These are phyloP conservation scores for Alligator sinensis DNA, from an alignment of 2,113 vertebrate species.

Conservation along the genomic window DNA sequence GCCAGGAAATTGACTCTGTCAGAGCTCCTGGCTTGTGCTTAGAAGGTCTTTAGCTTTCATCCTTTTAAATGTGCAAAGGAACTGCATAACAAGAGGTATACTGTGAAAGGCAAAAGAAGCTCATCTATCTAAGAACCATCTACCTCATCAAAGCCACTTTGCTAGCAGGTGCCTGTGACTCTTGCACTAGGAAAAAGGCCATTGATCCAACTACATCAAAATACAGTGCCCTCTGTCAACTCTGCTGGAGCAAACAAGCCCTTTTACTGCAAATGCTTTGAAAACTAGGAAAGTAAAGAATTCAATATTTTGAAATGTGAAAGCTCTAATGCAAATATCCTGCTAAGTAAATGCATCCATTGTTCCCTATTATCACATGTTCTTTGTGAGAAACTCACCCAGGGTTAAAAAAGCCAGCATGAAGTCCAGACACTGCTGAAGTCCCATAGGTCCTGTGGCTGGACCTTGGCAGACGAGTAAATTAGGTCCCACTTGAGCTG, in stretches of 20 bases:
- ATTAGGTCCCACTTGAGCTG: neutral
- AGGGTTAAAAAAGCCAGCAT: neutral
- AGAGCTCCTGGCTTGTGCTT: neutral
- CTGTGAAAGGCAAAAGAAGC: neutral
- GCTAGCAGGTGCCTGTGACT: neutral
- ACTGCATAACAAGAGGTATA: neutral
- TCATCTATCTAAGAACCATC: neutral
- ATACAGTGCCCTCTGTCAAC: neutral
- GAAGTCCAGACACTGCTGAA: neutral
- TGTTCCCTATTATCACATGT: neutral
- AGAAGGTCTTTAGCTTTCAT: neutral
- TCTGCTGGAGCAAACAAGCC: neutral
- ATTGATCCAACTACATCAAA: slow-evolving; percentile 5
- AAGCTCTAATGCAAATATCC: neutral
- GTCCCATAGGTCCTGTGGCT: neutral
- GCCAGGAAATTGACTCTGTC: neutral
- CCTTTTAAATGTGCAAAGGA: neutral
- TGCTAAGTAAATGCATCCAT: slow-evolving; percentile 14
- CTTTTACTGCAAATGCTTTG: slow-evolving; percentile 6
- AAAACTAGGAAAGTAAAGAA: slow-evolving; percentile 5
- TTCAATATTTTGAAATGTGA: neutral
- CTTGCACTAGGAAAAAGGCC: neutral
- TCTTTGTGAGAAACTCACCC: neutral
- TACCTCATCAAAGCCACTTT: slow-evolving; percentile 9
- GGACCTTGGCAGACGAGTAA: neutral